Conservation (phyloP, 2,888 invertebrate genomes). For the Torymus tubicola region DNA sequence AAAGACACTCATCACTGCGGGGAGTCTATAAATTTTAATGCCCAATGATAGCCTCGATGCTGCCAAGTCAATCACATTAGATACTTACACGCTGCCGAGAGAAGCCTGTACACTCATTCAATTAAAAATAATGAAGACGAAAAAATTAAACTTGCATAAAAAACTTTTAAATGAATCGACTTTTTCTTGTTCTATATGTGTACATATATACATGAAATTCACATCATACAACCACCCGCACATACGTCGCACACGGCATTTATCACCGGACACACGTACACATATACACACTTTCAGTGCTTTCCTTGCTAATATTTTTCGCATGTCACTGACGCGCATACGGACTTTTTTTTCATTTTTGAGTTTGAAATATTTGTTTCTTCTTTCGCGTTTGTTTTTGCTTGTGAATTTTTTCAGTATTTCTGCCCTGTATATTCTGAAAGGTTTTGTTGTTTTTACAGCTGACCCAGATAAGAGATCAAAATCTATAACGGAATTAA, state of each 20-base stretch:
- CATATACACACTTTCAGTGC: neutral
- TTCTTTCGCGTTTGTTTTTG: too few species aligned
- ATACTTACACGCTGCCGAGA: constrained; percentile 45
- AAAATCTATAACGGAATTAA: too few species aligned
- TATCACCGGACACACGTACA: too few species aligned
- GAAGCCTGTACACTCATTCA: constrained; percentile 32
- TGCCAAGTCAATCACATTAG: constrained; percentile 50
- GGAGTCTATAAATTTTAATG: constrained; percentile 33
- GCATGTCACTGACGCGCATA: constrained; percentile 20
- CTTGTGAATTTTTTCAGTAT: too few species aligned
- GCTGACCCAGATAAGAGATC: too few species aligned
- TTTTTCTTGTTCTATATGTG: neutral
- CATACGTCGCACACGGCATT: too few species aligned
- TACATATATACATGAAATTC: neutral
- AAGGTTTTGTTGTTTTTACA: too few species aligned
- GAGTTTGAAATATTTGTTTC: too few species aligned
- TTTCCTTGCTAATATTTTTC: constrained; percentile 17
- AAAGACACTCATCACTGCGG: constrained; percentile 10
- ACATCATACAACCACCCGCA: too few species aligned
- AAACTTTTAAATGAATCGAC: neutral
- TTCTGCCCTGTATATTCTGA: too few species aligned
- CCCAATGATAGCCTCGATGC: constrained; percentile 51
- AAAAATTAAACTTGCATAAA: constrained; percentile 2
- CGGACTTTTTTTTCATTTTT: neutral
- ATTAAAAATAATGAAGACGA: too few species aligned